Conservation (phyloP, 2,797 vertebrate genomes). For the Malurus leucopterus region DNA sequence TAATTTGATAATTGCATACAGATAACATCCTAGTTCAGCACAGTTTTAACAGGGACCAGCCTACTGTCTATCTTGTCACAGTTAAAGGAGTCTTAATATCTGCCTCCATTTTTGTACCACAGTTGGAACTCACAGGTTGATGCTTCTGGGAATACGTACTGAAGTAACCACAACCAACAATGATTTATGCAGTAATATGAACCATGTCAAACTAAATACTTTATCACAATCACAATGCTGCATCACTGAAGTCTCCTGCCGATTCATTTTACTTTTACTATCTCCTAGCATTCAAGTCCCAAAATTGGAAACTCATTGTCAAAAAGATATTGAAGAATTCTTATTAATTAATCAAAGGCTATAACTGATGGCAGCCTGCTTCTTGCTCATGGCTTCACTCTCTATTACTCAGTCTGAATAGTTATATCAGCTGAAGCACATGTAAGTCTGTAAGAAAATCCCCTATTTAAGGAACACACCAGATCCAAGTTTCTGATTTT, state of each 20-base stretch:
- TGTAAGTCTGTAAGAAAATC: background rate
- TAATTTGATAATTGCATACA: background rate
- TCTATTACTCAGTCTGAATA: accelerated
- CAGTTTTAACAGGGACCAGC: background rate
- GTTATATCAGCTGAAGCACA: background rate
- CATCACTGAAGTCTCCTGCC: background rate
- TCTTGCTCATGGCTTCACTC: background rate
- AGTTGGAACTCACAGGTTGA: background rate
- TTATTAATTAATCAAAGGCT: background rate
- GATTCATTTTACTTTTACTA: background rate
- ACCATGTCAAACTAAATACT: background rate
- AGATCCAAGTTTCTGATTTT: background rate
- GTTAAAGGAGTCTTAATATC: background rate
- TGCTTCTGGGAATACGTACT: background rate
- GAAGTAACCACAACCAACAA: background rate
- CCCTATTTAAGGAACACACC: background rate
- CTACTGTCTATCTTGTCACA: background rate
- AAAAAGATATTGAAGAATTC: background rate
- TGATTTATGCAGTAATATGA: background rate
- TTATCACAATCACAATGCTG: background rate
- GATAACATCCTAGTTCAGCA: background rate
- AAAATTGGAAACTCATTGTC: background rate
- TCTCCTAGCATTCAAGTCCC: background rate
- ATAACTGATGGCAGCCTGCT: background rate
- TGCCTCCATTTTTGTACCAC: background rate